Evolutionary conservation across 2,888 invertebrate species (phyloP).

Genomic region (Alviniconcha strummeri): DNA sequence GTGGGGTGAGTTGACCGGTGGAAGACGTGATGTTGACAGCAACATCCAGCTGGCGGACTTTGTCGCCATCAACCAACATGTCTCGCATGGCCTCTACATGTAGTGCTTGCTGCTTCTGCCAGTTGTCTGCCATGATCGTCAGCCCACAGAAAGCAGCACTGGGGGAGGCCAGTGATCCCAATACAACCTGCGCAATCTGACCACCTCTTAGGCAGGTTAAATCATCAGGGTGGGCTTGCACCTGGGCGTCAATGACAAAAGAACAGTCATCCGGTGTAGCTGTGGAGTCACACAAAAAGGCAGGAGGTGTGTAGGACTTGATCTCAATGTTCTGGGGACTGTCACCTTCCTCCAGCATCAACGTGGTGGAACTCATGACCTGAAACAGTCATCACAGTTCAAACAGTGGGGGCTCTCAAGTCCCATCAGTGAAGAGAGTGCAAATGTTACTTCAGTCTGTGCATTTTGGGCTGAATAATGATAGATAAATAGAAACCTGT

Average conservation of each 20-base stretch:
- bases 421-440: too few relatives aligned
- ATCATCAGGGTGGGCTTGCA: constrained; percentile 28
- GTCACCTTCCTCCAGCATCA: constrained; percentile 24
- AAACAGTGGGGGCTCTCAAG: too few relatives aligned
- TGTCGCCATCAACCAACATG: constrained; percentile 45
- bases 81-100: constrained; percentile 51
- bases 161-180: constrained; percentile 34
- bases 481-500: too few relatives aligned
- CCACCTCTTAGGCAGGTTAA: constrained; percentile 38
- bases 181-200: constrained; percentile 43
- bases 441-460: too few relatives aligned
- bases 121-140: constrained; percentile 44
- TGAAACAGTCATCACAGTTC: not conserved
- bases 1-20: not conserved
- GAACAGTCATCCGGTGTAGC: constrained; percentile 38
- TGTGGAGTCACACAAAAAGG: constrained; percentile 45
- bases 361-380: not conserved
- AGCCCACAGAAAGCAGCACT: constrained; percentile 44
- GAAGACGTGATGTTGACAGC: constrained; percentile 25
- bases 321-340: constrained; percentile 18
- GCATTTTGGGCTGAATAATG: too few relatives aligned
- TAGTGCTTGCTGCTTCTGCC: constrained; percentile 40
- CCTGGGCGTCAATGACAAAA: constrained; percentile 32
- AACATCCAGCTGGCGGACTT: constrained; percentile 39
- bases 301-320: constrained; percentile 44